A percentile compares a stretch with the other conserved stretches of the same genome.
phyloP scores from a whole-genome alignment of 2,113 vertebrate genomes.

The Strix uralensis region DNA sequence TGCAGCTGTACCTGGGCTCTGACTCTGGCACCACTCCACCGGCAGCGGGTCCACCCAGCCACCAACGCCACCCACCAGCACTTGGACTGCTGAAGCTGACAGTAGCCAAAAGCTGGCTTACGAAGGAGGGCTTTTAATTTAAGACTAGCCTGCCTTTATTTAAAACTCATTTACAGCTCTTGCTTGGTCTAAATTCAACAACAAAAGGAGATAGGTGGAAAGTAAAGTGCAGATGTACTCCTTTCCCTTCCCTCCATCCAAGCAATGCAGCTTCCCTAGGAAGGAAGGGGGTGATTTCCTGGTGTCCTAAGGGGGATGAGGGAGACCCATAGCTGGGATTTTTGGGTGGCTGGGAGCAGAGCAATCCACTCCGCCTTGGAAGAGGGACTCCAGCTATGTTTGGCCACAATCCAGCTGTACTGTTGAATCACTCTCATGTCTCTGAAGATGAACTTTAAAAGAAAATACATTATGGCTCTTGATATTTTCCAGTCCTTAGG shows the following conservation, averaged over 20 bases:
- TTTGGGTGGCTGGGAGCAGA: not conserved
- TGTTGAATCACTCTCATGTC: not conserved
- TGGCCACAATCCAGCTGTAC: not conserved
- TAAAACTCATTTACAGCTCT: not conserved
- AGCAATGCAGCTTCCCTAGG: fast-evolving
- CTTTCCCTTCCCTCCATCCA: not conserved
- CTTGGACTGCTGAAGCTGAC: not conserved
- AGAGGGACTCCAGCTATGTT: not conserved
- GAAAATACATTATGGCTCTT: not conserved
- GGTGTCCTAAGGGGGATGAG: not conserved
- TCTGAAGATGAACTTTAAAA: not conserved
- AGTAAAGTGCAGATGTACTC: not conserved
- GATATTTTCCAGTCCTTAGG: not conserved
- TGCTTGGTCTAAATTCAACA: not conserved
- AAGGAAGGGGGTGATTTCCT: not conserved
- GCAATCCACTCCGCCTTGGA: not conserved
- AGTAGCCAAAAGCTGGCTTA: not conserved
- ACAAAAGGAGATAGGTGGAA: not conserved
- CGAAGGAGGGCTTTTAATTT: not conserved
- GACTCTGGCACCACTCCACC: fast-evolving
- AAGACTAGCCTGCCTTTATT: not conserved
- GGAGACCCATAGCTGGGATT: not conserved
- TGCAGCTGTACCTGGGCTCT: fast-evolving
- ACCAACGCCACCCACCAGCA: not conserved
- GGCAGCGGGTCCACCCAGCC: not conserved